Percentiles rank a stretch among this genome's conserved stretches.
These are phyloP conservation scores for Exocentrus adspersus DNA, from an alignment of 2,888 invertebrate genomes.

Conservation along the genomic window DNA sequence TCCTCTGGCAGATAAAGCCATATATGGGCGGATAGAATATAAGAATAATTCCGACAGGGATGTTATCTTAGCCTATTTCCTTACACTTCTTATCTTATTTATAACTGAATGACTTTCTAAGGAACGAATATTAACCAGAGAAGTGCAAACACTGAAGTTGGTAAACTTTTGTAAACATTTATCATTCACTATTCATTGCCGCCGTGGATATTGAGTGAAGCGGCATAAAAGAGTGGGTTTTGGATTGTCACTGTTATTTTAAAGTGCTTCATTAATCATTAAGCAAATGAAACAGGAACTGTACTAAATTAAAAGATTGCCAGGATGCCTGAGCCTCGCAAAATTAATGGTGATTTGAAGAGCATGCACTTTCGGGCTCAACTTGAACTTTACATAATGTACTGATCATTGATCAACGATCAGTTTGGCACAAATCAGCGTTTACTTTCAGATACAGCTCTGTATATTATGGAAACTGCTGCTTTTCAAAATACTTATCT, in stretches of 20 bases:
- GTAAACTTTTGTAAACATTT: conserved; percentile 22
- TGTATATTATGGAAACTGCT: no score
- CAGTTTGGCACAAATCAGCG: no score
- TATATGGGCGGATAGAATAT: conserved; percentile 11
- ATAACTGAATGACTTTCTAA: conserved; percentile 27
- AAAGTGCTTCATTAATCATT: background rate
- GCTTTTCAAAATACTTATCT: no score
- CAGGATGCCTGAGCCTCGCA: background rate
- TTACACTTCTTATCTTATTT: conserved; percentile 27
- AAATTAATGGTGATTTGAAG: background rate
- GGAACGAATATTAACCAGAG: conserved; percentile 24
- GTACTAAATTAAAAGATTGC: background rate
- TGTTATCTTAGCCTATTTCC: conserved; percentile 17
- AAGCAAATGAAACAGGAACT: background rate
- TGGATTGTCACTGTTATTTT: conserved; percentile 4
- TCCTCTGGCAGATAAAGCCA: background rate
- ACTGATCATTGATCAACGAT: no score
- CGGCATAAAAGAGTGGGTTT: background rate
- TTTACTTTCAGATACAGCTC: no score
- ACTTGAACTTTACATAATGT: no score
- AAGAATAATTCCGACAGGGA: conserved; percentile 18
- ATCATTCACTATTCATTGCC: conserved; percentile 21
- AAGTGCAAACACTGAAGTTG: conserved; percentile 19
- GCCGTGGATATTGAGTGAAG: background rate
- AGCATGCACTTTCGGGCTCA: no score